Conservation (phyloP, 2,113 vertebrate genomes). For the Rousettus leschenaultii region DNA sequence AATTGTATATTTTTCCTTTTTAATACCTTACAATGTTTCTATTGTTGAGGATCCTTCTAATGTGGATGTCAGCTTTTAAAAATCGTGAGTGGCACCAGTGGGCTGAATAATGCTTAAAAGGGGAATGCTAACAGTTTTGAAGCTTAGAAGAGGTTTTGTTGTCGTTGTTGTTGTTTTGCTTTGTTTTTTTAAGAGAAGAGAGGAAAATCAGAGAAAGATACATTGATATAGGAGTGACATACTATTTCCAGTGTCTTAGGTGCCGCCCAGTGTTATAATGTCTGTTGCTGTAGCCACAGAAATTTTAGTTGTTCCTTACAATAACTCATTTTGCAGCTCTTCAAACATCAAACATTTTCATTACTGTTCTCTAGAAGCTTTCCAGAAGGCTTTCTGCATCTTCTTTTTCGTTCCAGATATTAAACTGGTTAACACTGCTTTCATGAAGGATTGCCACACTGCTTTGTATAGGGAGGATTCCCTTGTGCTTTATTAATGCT, state of each 20-base stretch:
- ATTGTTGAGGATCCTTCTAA: background rate
- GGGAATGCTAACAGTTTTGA: background rate
- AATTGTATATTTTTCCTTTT: background rate
- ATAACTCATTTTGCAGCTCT: background rate
- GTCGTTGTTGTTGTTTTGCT: background rate
- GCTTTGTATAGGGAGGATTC: background rate
- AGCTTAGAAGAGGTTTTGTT: background rate
- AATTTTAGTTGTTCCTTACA: slow-evolving; percentile 3
- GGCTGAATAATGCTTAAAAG: background rate
- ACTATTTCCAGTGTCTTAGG: background rate
- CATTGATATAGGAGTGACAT: background rate
- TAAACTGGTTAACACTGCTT: background rate
- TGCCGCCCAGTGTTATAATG: background rate
- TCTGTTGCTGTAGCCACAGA: background rate
- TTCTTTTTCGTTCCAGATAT: background rate
- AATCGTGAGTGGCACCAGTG: background rate
- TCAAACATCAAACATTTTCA: background rate
- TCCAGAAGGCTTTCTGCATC: slow-evolving; percentile 7
- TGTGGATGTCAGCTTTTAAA: background rate
- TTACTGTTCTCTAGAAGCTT: slow-evolving; percentile 27
- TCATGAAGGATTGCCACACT: background rate
- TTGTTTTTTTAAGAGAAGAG: background rate
- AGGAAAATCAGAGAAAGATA: background rate
- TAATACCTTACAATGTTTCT: background rate
- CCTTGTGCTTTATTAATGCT: background rate